A percentile compares a stretch with the other conserved stretches of the same genome.
phyloP scores from a whole-genome alignment of 2,888 invertebrate species.

The Drosophila bunnanda region DNA sequence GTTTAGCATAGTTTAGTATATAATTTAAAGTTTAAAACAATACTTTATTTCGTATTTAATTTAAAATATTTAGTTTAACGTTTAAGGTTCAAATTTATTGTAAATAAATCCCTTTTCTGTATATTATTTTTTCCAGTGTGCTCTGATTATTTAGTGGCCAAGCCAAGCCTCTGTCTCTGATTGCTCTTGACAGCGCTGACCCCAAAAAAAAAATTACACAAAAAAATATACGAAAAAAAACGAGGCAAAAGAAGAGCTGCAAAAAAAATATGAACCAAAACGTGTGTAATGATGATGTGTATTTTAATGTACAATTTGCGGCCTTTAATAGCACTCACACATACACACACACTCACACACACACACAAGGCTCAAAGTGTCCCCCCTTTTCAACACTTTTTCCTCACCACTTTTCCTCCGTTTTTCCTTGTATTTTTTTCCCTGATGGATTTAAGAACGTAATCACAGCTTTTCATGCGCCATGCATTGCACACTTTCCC shows the following conservation, averaged over 20 bases:
- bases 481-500: constrained; percentile 31
- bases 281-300: constrained; percentile 64
- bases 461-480: constrained; percentile 31
- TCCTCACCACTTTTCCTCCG: constrained; percentile 1
- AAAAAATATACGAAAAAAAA: neutral
- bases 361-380: constrained; percentile 19
- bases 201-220: constrained; percentile 53
- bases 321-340: constrained; percentile 39
- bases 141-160: constrained; percentile 49
- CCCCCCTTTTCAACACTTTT: constrained; percentile 15
- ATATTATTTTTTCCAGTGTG: constrained; percentile 4
- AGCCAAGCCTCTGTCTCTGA: constrained; percentile 33
- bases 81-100: too few species aligned
- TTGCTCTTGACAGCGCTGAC: constrained; percentile 59
- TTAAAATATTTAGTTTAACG: too few species aligned
- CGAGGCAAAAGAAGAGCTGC: neutral
- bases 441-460: constrained; percentile 24
- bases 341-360: neutral
- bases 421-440: constrained; percentile 2
- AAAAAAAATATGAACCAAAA: constrained; percentile 42
- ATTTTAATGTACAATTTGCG: constrained; percentile 54
- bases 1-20: too few species aligned
- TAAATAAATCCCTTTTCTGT: neutral
- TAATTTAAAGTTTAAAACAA: too few species aligned
- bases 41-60: neutral